Conservation (phyloP, 2,113 vertebrate genomes). For the Anhinga anhinga region DNA sequence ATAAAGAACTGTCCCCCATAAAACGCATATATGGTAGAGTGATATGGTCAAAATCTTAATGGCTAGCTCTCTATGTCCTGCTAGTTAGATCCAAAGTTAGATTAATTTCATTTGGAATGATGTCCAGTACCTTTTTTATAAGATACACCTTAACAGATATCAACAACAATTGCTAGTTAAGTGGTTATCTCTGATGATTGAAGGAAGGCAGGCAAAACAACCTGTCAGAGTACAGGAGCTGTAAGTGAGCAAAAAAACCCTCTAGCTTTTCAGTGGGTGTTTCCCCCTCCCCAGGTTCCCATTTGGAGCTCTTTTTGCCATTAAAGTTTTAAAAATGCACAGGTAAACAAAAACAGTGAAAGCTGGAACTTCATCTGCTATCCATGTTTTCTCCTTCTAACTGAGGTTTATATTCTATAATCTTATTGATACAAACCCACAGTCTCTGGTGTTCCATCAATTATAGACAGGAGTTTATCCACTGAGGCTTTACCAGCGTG, state of each 20-base stretch:
- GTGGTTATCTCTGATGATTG: neutral
- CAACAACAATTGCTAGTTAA: neutral
- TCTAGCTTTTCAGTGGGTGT: neutral
- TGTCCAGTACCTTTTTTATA: neutral
- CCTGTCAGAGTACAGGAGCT: neutral
- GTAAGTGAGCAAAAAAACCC: neutral
- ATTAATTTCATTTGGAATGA: neutral
- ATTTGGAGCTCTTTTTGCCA: neutral
- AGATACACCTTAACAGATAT: neutral
- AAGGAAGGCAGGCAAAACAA: neutral
- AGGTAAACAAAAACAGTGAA: neutral
- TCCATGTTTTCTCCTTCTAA: too few species aligned
- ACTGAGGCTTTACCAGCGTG: neutral
- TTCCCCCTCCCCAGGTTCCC: fast-evolving
- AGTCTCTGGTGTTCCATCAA: neutral
- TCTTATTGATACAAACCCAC: neutral
- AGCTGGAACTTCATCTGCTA: neutral
- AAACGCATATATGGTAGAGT: neutral
- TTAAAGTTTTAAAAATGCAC: neutral
- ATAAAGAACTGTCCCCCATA: neutral
- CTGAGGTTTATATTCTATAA: neutral
- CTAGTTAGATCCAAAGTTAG: neutral
- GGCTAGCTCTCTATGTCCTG: neutral
- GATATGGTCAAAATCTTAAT: neutral
- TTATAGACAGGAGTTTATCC: neutral